Percentiles rank a stretch among this genome's conserved stretches.
phyloP scores from a whole-genome alignment of 2,113 vertebrate species.

The Bubo bubo region DNA sequence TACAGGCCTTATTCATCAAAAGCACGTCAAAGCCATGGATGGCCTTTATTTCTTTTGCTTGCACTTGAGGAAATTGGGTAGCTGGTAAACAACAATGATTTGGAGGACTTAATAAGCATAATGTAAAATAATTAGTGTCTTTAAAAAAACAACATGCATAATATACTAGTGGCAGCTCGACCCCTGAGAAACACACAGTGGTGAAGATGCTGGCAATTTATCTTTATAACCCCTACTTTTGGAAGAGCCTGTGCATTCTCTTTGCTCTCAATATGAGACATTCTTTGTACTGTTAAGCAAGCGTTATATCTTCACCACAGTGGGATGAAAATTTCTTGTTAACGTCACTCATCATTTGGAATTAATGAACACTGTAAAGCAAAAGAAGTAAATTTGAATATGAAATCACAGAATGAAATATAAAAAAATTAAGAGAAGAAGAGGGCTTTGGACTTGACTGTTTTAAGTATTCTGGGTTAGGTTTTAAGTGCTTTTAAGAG shows the following conservation, averaged over 20 bases:
- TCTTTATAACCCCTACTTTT: constrained; percentile 16
- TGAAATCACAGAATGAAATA: constrained; percentile 28
- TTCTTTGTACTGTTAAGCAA: constrained; percentile 23
- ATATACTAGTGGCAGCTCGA: background rate
- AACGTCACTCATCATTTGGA: constrained; percentile 44
- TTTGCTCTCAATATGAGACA: background rate
- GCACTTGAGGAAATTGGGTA: constrained; percentile 33
- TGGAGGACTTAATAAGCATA: constrained; percentile 58
- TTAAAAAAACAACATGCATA: constrained; percentile 2
- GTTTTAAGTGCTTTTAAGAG: background rate
- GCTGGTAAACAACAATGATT: constrained; percentile 45
- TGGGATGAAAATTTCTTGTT: constrained; percentile 43
- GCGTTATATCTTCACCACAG: constrained; percentile 8
- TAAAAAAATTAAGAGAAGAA: background rate
- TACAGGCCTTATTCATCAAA: constrained; percentile 70
- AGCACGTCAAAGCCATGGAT: constrained; percentile 23
- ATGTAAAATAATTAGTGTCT: constrained; percentile 56
- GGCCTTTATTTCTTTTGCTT: constrained; percentile 65
- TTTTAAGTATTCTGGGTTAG: background rate
- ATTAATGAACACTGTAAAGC: constrained; percentile 14
- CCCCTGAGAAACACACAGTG: constrained; percentile 9
- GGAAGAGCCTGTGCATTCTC: background rate
- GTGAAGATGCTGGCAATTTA: constrained; percentile 8
- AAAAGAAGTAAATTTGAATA: constrained; percentile 31
- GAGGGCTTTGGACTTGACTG: background rate